Evolutionary conservation across 2,797 vertebrate species (phyloP).

Genomic region (Steatocranus sp.): DNA sequence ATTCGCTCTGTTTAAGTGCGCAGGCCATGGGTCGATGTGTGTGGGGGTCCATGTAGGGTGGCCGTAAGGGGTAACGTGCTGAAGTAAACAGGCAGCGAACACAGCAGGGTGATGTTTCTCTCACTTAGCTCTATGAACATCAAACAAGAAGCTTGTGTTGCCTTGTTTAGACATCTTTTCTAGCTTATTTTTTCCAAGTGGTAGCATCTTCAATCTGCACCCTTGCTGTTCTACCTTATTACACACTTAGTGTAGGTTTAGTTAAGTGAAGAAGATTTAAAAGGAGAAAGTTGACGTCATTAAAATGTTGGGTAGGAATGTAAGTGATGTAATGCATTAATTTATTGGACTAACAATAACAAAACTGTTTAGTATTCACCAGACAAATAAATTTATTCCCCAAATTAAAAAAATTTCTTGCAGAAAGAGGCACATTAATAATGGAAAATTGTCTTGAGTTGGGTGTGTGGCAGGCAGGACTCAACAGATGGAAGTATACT

Average conservation of each 20-base stretch:
- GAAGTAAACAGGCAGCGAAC: constrained; percentile 49
- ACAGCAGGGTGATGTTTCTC: constrained; percentile 54
- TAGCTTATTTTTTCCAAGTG: constrained; percentile 2
- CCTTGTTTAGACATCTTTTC: constrained; percentile 35
- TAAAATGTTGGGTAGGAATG: background rate
- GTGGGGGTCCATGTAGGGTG: constrained; percentile 25
- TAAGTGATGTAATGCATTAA: background rate
- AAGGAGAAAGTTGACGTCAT: background rate
- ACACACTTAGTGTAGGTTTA: background rate
- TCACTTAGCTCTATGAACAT: constrained; percentile 31
- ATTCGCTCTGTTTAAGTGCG: constrained; percentile 56
- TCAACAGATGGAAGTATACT: background rate
- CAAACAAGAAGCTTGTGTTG: constrained; percentile 36
- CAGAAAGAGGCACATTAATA: background rate
- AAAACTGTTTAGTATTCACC: background rate
- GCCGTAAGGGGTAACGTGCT: constrained; percentile 14
- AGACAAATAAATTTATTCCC: background rate
- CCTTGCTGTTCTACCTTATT: background rate
- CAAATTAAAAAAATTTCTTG: background rate
- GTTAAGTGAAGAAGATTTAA: background rate
- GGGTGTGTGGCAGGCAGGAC: background rate
- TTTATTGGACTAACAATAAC: background rate
- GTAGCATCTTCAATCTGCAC: background rate
- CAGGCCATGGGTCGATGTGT: constrained; percentile 32
- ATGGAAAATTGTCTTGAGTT: background rate